Conservation (phyloP, 2,113 vertebrate species). For the Apteryx mantelli region DNA sequence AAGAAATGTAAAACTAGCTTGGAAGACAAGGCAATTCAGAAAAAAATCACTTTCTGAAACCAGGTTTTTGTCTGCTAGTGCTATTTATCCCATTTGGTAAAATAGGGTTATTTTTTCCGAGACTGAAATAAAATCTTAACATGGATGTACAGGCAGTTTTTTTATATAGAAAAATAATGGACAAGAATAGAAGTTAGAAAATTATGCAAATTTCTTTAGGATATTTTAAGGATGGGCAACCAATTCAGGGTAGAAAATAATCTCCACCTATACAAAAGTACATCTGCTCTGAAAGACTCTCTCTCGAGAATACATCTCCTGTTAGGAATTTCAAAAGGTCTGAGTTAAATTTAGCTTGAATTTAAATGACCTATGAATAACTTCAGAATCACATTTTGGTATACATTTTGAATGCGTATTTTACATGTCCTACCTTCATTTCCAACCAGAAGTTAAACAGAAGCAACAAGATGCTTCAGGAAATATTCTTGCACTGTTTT, state of each 20-base stretch:
- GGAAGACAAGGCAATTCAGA: not conserved
- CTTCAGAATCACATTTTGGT: not conserved
- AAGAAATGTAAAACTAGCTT: not conserved
- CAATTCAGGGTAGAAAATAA: not conserved
- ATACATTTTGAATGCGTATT: not conserved
- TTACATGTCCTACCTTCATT: not conserved
- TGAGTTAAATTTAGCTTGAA: not conserved
- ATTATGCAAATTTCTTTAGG: not conserved
- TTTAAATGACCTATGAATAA: not conserved
- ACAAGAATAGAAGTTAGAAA: not conserved
- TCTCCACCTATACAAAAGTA: not conserved
- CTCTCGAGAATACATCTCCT: not conserved
- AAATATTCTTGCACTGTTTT: not conserved
- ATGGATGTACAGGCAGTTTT: not conserved
- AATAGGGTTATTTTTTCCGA: not conserved
- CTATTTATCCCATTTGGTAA: not conserved
- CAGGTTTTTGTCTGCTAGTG: not conserved
- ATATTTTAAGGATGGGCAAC: slow-evolving; percentile 10
- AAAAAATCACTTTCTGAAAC: not conserved
- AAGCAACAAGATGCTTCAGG: not conserved
- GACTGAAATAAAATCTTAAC: not conserved
- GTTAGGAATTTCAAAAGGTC: not conserved
- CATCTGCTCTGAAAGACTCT: not conserved
- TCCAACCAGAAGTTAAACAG: not conserved
- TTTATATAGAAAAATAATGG: not conserved